A percentile compares a stretch with the other conserved stretches of the same genome.
Conservation (phyloP, 1,140 invertebrate species). For the Eulimnadia texana region DNA sequence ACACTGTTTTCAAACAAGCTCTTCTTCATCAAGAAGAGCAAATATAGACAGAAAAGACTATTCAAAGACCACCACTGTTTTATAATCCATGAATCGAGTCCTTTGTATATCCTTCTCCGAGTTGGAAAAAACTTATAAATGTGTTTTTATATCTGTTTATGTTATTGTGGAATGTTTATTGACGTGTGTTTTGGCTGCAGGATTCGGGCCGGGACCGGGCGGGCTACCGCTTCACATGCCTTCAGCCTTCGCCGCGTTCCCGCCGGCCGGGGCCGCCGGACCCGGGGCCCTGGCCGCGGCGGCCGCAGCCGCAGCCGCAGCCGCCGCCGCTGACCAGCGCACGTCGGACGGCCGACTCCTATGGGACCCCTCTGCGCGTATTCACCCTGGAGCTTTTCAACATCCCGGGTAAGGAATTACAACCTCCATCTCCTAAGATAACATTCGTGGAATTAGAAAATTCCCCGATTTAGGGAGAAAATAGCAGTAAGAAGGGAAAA, state of each 20-base stretch:
- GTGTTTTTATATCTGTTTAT: conserved; percentile 6
- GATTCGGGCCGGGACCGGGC: conserved; percentile 11
- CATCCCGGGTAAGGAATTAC: conserved; percentile 13
- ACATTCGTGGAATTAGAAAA: too few relatives aligned
- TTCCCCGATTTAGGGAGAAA: too few relatives aligned
- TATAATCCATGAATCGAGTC: too few relatives aligned
- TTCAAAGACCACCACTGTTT: too few relatives aligned
- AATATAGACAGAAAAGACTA: too few relatives aligned
- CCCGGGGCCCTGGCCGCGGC: conserved; percentile 8
- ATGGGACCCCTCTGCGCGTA: conserved; percentile 12
- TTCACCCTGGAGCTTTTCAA: conserved; percentile 7
- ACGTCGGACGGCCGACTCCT: conserved; percentile 10
- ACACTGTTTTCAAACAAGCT: too few relatives aligned
- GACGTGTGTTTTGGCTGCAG: background rate
- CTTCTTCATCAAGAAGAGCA: too few relatives aligned
- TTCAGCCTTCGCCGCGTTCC: conserved; percentile 16
- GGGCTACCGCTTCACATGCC: conserved; percentile 15
- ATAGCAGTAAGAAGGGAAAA: too few relatives aligned
- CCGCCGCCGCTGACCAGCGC: background rate
- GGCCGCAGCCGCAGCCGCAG: conserved; percentile 8
- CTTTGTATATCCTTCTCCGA: too few relatives aligned
- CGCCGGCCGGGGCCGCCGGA: conserved; percentile 13
- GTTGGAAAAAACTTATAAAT: background rate
- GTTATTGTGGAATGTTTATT: background rate
- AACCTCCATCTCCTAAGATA: background rate